These are phyloP conservation scores for Hartigia nigra DNA, from an alignment of 2,888 invertebrate genomes.

Conservation along the genomic window DNA sequence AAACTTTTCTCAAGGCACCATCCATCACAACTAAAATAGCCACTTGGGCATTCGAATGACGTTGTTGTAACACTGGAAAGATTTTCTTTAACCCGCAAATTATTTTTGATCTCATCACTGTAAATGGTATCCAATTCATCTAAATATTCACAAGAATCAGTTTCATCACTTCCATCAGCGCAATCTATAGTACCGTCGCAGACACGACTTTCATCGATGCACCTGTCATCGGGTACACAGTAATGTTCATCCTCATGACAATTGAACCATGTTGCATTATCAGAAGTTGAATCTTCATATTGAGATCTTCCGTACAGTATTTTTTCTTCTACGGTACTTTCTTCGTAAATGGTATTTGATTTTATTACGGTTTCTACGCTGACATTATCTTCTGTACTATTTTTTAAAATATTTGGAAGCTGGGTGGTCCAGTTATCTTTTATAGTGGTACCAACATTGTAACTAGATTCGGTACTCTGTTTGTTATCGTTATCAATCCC, in stretches of 20 bases:
- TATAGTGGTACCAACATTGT: neutral
- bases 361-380: neutral
- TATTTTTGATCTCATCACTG: neutral
- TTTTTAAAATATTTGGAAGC: neutral
- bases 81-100: neutral
- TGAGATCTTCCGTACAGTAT: neutral
- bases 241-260: neutral
- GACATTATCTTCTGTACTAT: neutral
- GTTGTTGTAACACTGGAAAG: neutral
- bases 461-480: neutral
- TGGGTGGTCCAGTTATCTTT: neutral
- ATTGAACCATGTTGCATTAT: neutral
- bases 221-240: conserved; percentile 61
- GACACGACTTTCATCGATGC: conserved; percentile 66
- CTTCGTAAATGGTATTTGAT: neutral
- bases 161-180: conserved; percentile 71
- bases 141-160: conserved; percentile 67
- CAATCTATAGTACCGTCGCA: conserved; percentile 70
- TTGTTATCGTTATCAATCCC: neutral
- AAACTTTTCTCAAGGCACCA: conserved; percentile 49
- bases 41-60: neutral
- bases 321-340: neutral
- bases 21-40: conserved; percentile 32
- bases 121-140: neutral
- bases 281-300: neutral